These are phyloP conservation scores for Sakesphorus luctuosus DNA, from an alignment of 2,113 vertebrate species.

Conservation along the genomic window DNA sequence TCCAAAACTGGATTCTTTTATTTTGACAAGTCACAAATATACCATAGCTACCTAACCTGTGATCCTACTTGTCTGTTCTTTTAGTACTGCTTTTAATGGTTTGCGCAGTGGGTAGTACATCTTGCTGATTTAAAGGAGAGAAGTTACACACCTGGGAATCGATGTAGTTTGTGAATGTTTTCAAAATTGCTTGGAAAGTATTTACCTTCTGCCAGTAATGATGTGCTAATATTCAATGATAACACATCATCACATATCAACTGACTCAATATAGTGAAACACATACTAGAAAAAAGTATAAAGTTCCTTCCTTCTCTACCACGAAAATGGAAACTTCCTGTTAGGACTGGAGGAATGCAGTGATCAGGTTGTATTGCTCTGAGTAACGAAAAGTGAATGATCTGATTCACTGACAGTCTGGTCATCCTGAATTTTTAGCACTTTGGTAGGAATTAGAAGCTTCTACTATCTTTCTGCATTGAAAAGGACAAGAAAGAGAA, in stretches of 20 bases:
- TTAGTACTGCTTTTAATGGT: neutral
- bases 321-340: neutral
- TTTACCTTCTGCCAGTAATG: neutral
- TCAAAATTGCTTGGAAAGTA: neutral
- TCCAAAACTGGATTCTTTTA: neutral
- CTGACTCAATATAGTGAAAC: neutral
- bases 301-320: neutral
- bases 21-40: neutral
- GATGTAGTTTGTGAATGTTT: neutral
- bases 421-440: neutral
- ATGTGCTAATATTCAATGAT: neutral
- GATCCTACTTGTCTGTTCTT: neutral
- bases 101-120: neutral
- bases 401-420: neutral
- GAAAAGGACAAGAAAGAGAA: neutral
- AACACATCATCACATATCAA: neutral
- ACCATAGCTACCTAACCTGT: neutral
- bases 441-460: neutral
- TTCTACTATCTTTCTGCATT: neutral
- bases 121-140: neutral
- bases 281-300: fast-evolving
- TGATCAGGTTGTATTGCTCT: neutral
- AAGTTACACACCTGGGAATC: neutral
- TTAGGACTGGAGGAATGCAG: neutral
- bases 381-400: neutral